Base-by-base conservation (phyloP, 2,888 invertebrate genomes). In the Nineta flava region DNA sequence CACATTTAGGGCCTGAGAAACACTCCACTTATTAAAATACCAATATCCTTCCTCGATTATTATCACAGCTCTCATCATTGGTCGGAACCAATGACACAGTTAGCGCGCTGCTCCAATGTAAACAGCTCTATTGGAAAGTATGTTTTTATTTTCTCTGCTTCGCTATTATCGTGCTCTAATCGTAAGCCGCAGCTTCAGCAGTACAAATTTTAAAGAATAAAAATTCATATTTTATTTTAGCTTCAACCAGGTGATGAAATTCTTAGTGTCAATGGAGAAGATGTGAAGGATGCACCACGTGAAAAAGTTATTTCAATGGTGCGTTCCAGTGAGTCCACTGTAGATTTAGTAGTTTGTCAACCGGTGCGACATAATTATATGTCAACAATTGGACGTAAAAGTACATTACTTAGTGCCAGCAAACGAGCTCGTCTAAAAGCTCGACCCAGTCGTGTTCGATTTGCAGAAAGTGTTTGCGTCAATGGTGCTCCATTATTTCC, bases 201-300 rank as follows among this genome's bases (percentile, higher is more conserved):
- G n/a, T n/a, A n/a, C n/a, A n/a, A n/a, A n/a, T n/a, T n/a, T n/a
- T n/a, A 6, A 6, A 26, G 26, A 26, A 26, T 26, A 26, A 7
- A 7, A 26, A 26, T 19, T 26, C 26, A 26, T 26, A 5, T 7
- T 26, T 51, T 50, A 47, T 55, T 71, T 13, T 67, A 81, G 76
- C 69, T 94, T 53, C 79, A 87, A 60, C 90, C 93, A 0, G 92
- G 91, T 5, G 94, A 94, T 65, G 90, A 92, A 66, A 90, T 94
- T 59, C 75, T 92, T 35, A 78, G 80, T 57, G 91, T 94, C 46
- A 92, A 94, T 64, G 91, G 87, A 1, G 88, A 91, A 65, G 91
- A 93, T 63, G 93, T 94, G 10, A 81, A 83, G 63, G 68, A 77
- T 46, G 86, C 90, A 2, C 87, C 90, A 0, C 72, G 92, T 32